Evolutionary conservation across 2,888 invertebrate genomes (phyloP).

Genomic region (Epiblema foenella): DNA sequence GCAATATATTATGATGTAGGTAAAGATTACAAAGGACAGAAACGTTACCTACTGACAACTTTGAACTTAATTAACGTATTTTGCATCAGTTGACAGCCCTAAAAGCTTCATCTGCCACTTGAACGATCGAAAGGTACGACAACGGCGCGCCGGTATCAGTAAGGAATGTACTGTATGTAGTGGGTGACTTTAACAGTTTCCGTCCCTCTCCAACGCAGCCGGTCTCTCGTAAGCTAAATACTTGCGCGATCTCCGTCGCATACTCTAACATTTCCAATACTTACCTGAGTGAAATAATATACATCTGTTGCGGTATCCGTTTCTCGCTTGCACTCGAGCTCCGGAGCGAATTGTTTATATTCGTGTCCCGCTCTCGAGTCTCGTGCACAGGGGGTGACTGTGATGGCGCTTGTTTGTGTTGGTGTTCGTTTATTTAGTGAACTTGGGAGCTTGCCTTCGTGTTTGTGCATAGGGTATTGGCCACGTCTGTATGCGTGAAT

Average conservation of each 20-base stretch:
- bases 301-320: slow-evolving; percentile 79
- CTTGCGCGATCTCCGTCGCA: slow-evolving; percentile 74
- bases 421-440: slow-evolving; percentile 85
- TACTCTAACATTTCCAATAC: slow-evolving; percentile 83
- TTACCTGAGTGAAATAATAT: slow-evolving; percentile 85
- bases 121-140: slow-evolving; percentile 85
- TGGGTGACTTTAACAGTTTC: slow-evolving; percentile 83
- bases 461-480: slow-evolving; percentile 83
- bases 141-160: slow-evolving; percentile 81
- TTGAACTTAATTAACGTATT: slow-evolving; percentile 21
- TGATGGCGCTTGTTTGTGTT: slow-evolving; percentile 80
- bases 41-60: slow-evolving; percentile 6
- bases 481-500: slow-evolving; percentile 76
- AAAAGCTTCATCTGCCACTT: slow-evolving; percentile 85
- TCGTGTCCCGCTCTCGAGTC: slow-evolving; percentile 72
- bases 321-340: slow-evolving; percentile 68
- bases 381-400: slow-evolving; percentile 83
- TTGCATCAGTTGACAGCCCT: slow-evolving; percentile 74
- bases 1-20: background rate
- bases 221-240: slow-evolving; percentile 80
- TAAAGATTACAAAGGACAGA: slow-evolving; percentile 15
- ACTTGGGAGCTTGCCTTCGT: slow-evolving; percentile 83
- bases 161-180: slow-evolving; percentile 80
- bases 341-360: slow-evolving; percentile 81
- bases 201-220: slow-evolving; percentile 77